Conservation (phyloP, 2,113 vertebrate species). For the Otocyon megalotis region DNA sequence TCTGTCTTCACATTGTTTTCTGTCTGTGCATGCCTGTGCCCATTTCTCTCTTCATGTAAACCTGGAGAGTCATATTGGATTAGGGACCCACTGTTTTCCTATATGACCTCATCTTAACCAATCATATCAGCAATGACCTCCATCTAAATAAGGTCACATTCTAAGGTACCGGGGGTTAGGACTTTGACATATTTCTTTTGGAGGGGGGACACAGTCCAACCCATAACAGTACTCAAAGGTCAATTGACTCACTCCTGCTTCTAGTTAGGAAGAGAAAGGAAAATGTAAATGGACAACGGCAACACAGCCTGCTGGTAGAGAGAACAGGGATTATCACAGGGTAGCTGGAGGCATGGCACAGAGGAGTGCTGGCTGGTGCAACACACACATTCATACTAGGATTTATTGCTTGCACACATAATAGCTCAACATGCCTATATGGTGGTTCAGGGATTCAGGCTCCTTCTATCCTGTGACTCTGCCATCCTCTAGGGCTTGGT, state of each 20-base stretch:
- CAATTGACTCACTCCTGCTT: background rate
- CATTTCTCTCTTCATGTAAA: background rate
- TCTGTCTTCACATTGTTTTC: background rate
- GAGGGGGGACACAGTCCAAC: background rate
- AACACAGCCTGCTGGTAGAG: background rate
- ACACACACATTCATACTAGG: background rate
- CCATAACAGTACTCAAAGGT: background rate
- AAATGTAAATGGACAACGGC: background rate
- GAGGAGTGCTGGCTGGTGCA: background rate
- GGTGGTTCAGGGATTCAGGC: background rate
- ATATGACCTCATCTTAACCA: background rate
- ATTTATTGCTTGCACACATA: background rate
- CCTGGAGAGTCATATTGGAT: background rate
- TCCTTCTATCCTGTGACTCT: background rate
- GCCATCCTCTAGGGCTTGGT: background rate
- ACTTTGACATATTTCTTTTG: background rate
- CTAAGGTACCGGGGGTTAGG: background rate
- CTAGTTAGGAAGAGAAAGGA: background rate
- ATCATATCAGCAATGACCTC: background rate
- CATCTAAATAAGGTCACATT: background rate
- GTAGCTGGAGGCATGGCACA: background rate
- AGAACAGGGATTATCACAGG: background rate
- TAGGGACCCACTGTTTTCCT: background rate
- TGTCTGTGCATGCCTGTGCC: background rate
- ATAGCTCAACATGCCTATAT: background rate